These are phyloP conservation scores for Sitobion miscanthi DNA, from an alignment of 1,140 invertebrate species.

Conservation along the genomic window DNA sequence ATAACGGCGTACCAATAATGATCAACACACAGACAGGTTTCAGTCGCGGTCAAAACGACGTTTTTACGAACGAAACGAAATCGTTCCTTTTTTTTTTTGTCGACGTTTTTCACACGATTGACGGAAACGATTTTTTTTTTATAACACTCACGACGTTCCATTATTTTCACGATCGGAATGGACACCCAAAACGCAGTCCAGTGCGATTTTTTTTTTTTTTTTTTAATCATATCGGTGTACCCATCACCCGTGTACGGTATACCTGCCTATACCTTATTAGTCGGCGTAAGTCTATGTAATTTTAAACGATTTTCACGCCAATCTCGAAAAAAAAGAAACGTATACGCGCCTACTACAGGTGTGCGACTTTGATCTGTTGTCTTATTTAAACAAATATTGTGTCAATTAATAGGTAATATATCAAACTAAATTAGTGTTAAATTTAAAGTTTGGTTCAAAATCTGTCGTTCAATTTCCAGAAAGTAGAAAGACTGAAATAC, in stretches of 20 bases:
- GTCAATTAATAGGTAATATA: not conserved
- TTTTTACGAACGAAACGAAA: not conserved
- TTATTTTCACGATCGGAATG: not conserved
- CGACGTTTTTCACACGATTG: no score
- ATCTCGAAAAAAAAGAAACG: not conserved
- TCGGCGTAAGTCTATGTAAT: not conserved
- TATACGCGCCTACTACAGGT: not conserved
- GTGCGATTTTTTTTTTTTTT: no score
- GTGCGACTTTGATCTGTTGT: not conserved
- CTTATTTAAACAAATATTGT: not conserved
- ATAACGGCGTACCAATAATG: no score
- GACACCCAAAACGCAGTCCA: not conserved
- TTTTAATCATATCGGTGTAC: not conserved
- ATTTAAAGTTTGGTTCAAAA: not conserved
- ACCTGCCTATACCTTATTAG: no score
- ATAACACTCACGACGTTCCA: no score
- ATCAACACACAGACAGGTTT: not conserved
- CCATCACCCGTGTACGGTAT: no score
- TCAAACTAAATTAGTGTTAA: not conserved
- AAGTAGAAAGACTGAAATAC: not conserved
- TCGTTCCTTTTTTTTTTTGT: not conserved
- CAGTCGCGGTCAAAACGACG: not conserved
- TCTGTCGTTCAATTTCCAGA: not conserved
- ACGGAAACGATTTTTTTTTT: not conserved
- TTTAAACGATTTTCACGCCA: not conserved